phyloP scores from a whole-genome alignment of 1,140 invertebrate genomes.

The Lepidurus packardi region DNA sequence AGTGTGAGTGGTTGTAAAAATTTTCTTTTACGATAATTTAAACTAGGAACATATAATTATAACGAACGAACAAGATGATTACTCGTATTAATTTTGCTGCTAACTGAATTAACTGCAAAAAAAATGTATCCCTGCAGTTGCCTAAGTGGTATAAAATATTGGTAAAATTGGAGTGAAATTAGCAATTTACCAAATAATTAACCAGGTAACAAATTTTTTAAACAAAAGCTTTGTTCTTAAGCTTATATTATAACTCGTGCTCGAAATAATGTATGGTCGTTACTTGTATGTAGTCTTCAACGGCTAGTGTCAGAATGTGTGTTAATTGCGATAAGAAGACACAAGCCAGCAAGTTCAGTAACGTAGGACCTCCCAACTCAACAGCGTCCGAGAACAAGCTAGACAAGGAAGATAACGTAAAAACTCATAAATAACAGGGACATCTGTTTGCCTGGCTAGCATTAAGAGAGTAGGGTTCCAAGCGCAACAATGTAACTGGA shows the following conservation, averaged over 20 bases:
- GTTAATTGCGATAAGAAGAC: constrained; percentile 62
- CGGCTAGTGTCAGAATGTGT: constrained; percentile 63
- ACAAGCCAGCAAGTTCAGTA: constrained; percentile 61
- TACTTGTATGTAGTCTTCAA: constrained; percentile 51
- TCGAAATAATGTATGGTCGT: constrained; percentile 35
- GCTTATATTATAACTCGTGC: neutral
- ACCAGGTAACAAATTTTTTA: too few relatives aligned
- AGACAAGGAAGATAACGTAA: constrained; percentile 43
- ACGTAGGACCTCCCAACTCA: constrained; percentile 57
- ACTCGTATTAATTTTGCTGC: too few relatives aligned
- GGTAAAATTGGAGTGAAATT: too few relatives aligned
- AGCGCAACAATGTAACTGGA: neutral
- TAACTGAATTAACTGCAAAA: too few relatives aligned
- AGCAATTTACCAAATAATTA: too few relatives aligned
- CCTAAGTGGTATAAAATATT: too few relatives aligned
- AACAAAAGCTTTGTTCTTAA: neutral
- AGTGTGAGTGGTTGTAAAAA: too few relatives aligned
- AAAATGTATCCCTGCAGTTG: too few relatives aligned
- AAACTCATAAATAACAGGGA: neutral
- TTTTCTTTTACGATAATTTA: too few relatives aligned
- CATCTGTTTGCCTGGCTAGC: neutral
- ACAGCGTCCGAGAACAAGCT: constrained; percentile 62
- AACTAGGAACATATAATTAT: too few relatives aligned
- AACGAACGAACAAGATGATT: too few relatives aligned
- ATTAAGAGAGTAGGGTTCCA: neutral